Percentiles rank a stretch among this genome's conserved stretches.
Conservation (phyloP, 2,797 vertebrate genomes). For the Dromococcyx pavoninus region DNA sequence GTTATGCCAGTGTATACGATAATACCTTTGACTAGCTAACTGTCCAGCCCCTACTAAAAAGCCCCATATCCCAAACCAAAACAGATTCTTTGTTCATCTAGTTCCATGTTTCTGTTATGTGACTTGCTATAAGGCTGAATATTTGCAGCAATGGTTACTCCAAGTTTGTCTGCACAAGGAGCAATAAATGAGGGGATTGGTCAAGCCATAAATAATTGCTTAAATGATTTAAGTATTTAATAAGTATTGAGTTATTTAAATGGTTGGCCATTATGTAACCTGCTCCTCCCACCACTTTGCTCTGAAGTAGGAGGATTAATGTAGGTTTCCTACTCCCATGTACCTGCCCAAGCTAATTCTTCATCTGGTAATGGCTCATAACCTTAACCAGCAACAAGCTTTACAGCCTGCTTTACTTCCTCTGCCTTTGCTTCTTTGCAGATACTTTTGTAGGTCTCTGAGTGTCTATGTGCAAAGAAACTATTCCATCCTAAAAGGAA, state of each 20-base stretch:
- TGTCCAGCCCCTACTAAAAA: background rate
- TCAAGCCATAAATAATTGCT: conserved; percentile 27
- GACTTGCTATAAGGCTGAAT: background rate
- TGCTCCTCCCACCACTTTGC: background rate
- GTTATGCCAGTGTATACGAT: background rate
- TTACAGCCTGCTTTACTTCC: background rate
- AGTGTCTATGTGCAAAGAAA: background rate
- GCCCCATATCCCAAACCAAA: background rate
- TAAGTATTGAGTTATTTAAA: conserved; percentile 38
- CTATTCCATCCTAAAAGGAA: background rate
- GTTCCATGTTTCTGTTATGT: background rate
- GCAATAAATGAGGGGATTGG: background rate
- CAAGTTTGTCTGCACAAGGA: background rate
- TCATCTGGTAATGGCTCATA: background rate
- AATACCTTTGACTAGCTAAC: background rate
- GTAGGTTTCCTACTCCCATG: background rate
- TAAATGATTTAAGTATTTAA: conserved; percentile 25
- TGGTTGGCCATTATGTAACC: background rate
- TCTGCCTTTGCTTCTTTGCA: background rate
- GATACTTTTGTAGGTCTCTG: background rate
- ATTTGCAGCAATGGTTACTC: background rate
- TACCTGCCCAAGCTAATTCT: background rate
- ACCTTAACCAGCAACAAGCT: background rate
- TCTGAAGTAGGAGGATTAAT: background rate
- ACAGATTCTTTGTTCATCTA: background rate